phyloP scores from a whole-genome alignment of 2,888 invertebrate species.

The Argynnis bischoffii region DNA sequence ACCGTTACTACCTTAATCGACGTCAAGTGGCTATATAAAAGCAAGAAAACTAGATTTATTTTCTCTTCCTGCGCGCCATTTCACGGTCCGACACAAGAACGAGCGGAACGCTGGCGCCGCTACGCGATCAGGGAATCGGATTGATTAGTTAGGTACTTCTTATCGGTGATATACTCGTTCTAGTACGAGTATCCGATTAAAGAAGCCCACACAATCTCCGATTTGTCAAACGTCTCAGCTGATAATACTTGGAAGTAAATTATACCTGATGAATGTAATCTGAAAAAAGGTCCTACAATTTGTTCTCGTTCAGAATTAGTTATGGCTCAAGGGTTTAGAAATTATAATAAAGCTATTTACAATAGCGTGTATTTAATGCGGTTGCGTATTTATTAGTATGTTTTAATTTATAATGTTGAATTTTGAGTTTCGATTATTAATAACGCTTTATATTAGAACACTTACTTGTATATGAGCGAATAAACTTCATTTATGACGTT shows the following conservation, averaged over 20 bases:
- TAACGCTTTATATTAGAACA: neutral
- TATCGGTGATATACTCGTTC: conserved; percentile 66
- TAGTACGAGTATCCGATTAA: conserved; percentile 29
- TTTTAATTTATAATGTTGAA: too few species aligned
- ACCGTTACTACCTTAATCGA: conserved; percentile 31
- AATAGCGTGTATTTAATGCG: too few species aligned
- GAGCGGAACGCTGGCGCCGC: conserved; percentile 73
- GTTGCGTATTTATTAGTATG: too few species aligned
- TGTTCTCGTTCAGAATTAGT: too few species aligned
- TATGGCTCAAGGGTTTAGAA: too few species aligned
- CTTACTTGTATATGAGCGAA: conserved; percentile 48
- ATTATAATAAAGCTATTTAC: too few species aligned
- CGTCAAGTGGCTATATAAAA: conserved; percentile 35
- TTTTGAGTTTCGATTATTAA: too few species aligned
- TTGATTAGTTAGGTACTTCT: conserved; percentile 60
- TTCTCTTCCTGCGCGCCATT: conserved; percentile 40
- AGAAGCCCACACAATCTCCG: conserved; percentile 24
- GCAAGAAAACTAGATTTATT: conserved; percentile 37
- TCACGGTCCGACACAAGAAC: conserved; percentile 40
- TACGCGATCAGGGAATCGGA: conserved; percentile 67
- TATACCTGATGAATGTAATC: conserved; percentile 1
- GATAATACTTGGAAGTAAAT: neutral
- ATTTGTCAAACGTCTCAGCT: conserved; percentile 21
- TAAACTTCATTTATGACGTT: conserved; percentile 39
- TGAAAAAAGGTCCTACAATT: neutral